These are phyloP conservation scores for Oryzias woworae DNA, from an alignment of 2,113 vertebrate genomes.

Conservation along the genomic window DNA sequence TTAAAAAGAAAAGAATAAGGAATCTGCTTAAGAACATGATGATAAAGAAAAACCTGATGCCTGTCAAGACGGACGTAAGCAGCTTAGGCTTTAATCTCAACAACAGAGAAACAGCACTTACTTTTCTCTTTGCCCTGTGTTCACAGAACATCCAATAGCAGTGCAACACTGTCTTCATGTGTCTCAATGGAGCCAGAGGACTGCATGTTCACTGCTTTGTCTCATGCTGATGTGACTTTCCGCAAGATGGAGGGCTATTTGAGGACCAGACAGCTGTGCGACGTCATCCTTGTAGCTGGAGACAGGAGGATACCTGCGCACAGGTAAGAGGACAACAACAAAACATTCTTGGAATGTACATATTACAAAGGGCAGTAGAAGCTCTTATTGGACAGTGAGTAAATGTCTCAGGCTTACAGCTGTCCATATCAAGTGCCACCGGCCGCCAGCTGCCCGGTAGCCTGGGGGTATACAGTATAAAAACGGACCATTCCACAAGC, in stretches of 20 bases:
- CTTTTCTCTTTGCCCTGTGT: neutral
- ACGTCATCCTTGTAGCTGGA: slow-evolving; percentile 92
- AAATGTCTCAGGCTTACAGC: no score
- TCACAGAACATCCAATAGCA: slow-evolving; percentile 89
- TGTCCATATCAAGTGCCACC: no score
- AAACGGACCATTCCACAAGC: no score
- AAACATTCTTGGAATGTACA: neutral
- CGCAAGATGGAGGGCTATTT: slow-evolving; percentile 97
- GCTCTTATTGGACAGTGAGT: no score
- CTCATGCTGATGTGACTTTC: slow-evolving; percentile 94
- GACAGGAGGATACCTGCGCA: slow-evolving; percentile 96
- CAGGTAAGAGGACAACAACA: slow-evolving; percentile 76
- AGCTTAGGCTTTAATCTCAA: slow-evolving; percentile 39
- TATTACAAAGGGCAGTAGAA: no score
- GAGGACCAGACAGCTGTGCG: slow-evolving; percentile 90
- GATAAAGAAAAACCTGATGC: slow-evolving; percentile 15
- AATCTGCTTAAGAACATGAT: slow-evolving; percentile 28
- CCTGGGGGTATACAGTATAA: no score
- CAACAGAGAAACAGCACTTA: slow-evolving; percentile 7
- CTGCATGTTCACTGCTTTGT: slow-evolving; percentile 88
- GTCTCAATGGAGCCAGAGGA: slow-evolving; percentile 95
- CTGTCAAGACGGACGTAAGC: slow-evolving; percentile 8
- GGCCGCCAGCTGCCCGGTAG: no score
- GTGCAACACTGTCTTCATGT: slow-evolving; percentile 86
- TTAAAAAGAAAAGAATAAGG: slow-evolving; percentile 33